phyloP scores from a whole-genome alignment of 2,888 invertebrate species.

The Drosophila infuscata region DNA sequence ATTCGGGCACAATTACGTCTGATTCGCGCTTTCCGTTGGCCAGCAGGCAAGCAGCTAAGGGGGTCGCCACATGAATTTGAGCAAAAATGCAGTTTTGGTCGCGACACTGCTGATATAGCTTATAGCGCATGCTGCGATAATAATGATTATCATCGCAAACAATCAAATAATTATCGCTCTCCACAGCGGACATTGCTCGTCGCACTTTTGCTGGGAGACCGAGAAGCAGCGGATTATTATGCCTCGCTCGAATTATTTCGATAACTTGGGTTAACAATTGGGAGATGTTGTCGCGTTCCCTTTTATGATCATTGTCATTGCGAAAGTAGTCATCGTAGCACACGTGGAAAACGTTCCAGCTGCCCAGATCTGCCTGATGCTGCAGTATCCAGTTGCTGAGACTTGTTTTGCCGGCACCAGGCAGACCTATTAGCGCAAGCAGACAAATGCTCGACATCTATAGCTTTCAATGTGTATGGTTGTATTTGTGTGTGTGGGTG shows the following conservation, averaged over 20 bases:
- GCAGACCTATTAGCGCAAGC: slow-evolving; percentile 80
- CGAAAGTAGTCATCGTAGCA: slow-evolving; percentile 79
- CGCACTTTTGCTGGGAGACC: slow-evolving; percentile 19
- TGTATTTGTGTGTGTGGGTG: slow-evolving; percentile 13
- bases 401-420: slow-evolving; percentile 81
- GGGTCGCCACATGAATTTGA: slow-evolving; percentile 72
- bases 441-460: slow-evolving; percentile 78
- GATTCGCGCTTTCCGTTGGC: slow-evolving; percentile 66
- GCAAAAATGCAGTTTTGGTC: slow-evolving; percentile 61
- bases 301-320: slow-evolving; percentile 45
- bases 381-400: slow-evolving; percentile 68
- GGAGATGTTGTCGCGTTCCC: slow-evolving; percentile 63
- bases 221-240: background rate
- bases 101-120: slow-evolving; percentile 77
- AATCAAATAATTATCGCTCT: slow-evolving; percentile 58
- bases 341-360: slow-evolving; percentile 73
- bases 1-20: slow-evolving; percentile 51
- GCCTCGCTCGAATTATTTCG: slow-evolving; percentile 21
- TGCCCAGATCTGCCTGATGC: slow-evolving; percentile 6
- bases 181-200: background rate
- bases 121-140: slow-evolving; percentile 83
- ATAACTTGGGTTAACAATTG: slow-evolving; percentile 54
- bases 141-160: slow-evolving; percentile 84
- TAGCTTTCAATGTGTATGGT: slow-evolving; percentile 6
- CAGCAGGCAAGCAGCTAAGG: slow-evolving; percentile 46